Conservation (phyloP, 1,140 invertebrate species). For the Aphaenogaster ashmeadi region DNA sequence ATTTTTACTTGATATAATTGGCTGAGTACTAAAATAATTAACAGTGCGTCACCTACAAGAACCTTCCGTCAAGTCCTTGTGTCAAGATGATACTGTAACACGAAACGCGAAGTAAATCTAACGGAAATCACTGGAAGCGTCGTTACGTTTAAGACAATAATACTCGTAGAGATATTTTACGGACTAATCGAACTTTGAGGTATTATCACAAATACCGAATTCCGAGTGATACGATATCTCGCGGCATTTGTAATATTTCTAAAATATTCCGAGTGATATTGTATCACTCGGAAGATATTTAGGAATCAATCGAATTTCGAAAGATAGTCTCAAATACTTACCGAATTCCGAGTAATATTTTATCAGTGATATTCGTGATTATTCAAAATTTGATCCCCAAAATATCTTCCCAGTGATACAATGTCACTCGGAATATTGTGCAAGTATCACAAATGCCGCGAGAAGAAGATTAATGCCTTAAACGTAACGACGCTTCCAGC, state of each 20-base stretch:
- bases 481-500: neutral
- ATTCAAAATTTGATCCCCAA: too few relatives aligned
- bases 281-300: too few relatives aligned
- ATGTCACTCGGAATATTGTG: neutral
- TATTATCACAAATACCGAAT: neutral
- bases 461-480: neutral
- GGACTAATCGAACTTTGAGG: neutral
- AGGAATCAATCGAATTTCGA: too few relatives aligned
- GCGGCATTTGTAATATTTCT: too few relatives aligned
- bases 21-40: slow-evolving; percentile 11
- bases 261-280: too few relatives aligned
- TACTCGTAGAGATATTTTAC: neutral
- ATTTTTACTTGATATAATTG: neutral
- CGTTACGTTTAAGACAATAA: neutral
- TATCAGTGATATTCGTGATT: neutral
- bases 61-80: neutral
- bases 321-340: neutral
- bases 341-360: neutral
- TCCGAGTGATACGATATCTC: too few relatives aligned
- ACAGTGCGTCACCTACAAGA: neutral
- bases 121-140: neutral
- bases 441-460: neutral
- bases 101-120: neutral
- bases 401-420: neutral
- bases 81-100: slow-evolving; percentile 2